A percentile compares a stretch with the other conserved stretches of the same genome.
Conservation (phyloP, 2,888 invertebrate genomes). For the Hypselothyrea guttata region DNA sequence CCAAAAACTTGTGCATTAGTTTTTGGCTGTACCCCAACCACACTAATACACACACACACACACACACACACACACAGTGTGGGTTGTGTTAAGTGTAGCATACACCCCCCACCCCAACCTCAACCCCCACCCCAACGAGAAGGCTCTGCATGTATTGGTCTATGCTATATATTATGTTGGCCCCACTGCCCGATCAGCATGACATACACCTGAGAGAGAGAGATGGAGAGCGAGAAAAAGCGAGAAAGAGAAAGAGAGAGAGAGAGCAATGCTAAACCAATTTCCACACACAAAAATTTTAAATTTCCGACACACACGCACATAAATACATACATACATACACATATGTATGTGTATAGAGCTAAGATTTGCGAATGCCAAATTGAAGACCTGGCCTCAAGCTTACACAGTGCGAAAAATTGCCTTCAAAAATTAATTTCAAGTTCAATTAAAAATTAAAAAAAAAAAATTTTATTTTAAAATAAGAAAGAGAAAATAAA, state of each 20-base stretch:
- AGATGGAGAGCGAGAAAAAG: background rate
- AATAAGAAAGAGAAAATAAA: too few relatives aligned
- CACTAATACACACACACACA: conserved; percentile 27
- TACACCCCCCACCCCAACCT: conserved; percentile 13
- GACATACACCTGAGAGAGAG: conserved; percentile 46
- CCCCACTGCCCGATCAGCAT: conserved; percentile 47
- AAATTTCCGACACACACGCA: conserved; percentile 60
- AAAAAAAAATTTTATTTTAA: too few relatives aligned
- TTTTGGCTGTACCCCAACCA: conserved; percentile 21
- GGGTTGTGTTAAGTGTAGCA: conserved; percentile 59
- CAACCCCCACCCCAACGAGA: conserved; percentile 5
- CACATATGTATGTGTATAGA: conserved; percentile 2
- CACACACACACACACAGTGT: conserved; percentile 31
- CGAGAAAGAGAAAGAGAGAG: conserved; percentile 5
- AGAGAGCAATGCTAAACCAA: conserved; percentile 60
- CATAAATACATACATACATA: conserved; percentile 23
- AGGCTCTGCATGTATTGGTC: conserved; percentile 15
- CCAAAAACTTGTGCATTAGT: conserved; percentile 55
- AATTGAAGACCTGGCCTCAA: conserved; percentile 48
- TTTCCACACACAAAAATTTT: conserved; percentile 68
- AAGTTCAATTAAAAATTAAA: too few relatives aligned
- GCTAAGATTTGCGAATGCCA: conserved; percentile 70
- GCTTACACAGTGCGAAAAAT: conserved; percentile 24
- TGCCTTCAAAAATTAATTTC: too few relatives aligned
- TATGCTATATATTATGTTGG: conserved; percentile 47